Evolutionary conservation across 2,888 invertebrate species (phyloP), one percentile per base, ranked within the genome.

Genomic region (Heliconius hortense): DNA sequence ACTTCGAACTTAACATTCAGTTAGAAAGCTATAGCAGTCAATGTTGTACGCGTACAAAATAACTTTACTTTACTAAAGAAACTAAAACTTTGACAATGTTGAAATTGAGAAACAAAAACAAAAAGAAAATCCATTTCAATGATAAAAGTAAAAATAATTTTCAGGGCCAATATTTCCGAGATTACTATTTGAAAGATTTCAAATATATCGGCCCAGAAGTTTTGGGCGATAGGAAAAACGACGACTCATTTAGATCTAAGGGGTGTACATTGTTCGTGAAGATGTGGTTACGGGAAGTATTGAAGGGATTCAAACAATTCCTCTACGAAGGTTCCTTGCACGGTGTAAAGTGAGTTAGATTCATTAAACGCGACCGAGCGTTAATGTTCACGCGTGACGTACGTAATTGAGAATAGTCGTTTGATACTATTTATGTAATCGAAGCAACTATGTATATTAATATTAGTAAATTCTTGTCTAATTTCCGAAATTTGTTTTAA

Each of bases 261-360:
- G 77, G 72, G 24, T 83, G 83, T 66, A 81, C 74, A 79, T 84
- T 85, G 26, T 78, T 87, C 75, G 71, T 86, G 24, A 85, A 88
- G 74, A 81, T 86, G 80, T 93, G 92, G 93, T 77, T 86, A 0
- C 79, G 75, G 5, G 89, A 91, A 83, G 85, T 93, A 28, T 81
- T 90, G 80, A 87, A 83, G 67, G 93, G 93, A 1, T 78, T 92
- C 75, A 91, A 89, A 81, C 91, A 93, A 82, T 89, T 94, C 80
- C 90, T 92, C 79, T 91, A 90, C 79, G 89, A 89, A 69, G 94
- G 94, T 53, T 90, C 92, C 69, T 81, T 94, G 56, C 94, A 94
- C 82, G 94, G 94, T 76, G 91, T 94, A 24, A 94, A 94, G 94
- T 94, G 77, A 90, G 93, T 90, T 72, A 74, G 56, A 75, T 56